A percentile compares a stretch with the other conserved stretches of the same genome.
phyloP scores from a whole-genome alignment of 2,888 invertebrate species.

The Timema cristinae region DNA sequence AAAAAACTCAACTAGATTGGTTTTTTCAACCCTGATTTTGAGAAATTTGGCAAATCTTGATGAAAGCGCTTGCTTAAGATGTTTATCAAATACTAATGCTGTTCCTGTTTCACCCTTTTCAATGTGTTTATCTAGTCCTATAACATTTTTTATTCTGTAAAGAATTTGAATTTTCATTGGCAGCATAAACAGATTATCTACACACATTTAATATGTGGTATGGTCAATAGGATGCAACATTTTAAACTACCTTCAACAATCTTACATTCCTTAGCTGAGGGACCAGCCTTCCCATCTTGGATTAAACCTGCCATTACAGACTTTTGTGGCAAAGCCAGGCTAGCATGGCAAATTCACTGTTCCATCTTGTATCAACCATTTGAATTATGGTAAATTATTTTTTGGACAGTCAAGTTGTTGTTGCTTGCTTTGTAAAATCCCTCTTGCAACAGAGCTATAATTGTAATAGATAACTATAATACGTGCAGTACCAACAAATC shows the following conservation, averaged over 20 bases:
- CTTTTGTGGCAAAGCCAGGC: neutral
- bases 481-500: neutral
- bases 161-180: constrained; percentile 14
- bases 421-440: neutral
- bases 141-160: neutral
- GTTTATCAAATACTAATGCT: neutral
- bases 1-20: no score
- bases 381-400: neutral
- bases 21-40: no score
- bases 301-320: constrained; percentile 12
- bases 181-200: constrained; percentile 7
- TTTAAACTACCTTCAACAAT: constrained; percentile 5
- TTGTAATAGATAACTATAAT: constrained; percentile 7
- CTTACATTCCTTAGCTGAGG: constrained; percentile 8
- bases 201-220: constrained; percentile 8
- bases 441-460: constrained; percentile 15
- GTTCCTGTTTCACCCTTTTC: neutral
- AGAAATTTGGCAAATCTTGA: neutral
- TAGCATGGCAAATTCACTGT: constrained; percentile 12
- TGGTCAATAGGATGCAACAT: neutral
- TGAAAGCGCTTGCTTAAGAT: neutral
- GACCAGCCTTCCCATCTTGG: neutral
- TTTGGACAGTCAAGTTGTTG: neutral
- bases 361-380: constrained; percentile 18
- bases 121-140: constrained; percentile 12